Evolutionary conservation across 2,888 invertebrate species (phyloP), one percentile per base, ranked within the genome.

Genomic region (Merodon equestris): DNA sequence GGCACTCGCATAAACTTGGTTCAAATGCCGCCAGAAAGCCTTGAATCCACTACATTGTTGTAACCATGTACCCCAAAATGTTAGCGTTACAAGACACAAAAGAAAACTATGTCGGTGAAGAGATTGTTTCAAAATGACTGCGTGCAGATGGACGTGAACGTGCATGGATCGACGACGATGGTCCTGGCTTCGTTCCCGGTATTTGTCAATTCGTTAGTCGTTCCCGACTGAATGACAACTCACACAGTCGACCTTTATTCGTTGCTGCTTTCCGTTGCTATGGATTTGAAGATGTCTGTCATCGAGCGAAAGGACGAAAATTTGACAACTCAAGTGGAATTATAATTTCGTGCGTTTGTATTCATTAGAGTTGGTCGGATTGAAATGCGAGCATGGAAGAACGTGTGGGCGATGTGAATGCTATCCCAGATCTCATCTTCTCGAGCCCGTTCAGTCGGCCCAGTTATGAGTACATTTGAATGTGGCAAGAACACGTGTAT

Each of bases 271-370:
- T 2, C n/a, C 36, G 48, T 34, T 12, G 34, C 27, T 13, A 13
- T 56, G 38, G 47, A 45, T 54, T 18, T 36, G 47, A 9, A 34
- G 13, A 15, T n/a, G 42, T 38, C 15, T 34, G 45, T 34, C 60
- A 15, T 44, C 48, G 42, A 17, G 34, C 17, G 13, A 44, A 45
- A 36, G 14, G 45, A 50, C 18, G 70, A 61, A 44, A 47, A 44
- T 73, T 66, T 53, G 72, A 54, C 54, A 73, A 66, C 47, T 48
- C 58, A 54, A 66, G 58, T 58, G 64, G 47, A 73, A 45, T 72
- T 40, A 61, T 60, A 60, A 73, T 47, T 44, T 12, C 27, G n/a
- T 50, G 56, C 48, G 47, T 66, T 70, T 53, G 51, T 53, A 73
- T 73, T 66, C 64, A 73, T 63, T 63, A 63, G 19, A 27, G 38